Base-by-base conservation (phyloP, 2,797 vertebrate species). In the Anguilla anguilla region DNA sequence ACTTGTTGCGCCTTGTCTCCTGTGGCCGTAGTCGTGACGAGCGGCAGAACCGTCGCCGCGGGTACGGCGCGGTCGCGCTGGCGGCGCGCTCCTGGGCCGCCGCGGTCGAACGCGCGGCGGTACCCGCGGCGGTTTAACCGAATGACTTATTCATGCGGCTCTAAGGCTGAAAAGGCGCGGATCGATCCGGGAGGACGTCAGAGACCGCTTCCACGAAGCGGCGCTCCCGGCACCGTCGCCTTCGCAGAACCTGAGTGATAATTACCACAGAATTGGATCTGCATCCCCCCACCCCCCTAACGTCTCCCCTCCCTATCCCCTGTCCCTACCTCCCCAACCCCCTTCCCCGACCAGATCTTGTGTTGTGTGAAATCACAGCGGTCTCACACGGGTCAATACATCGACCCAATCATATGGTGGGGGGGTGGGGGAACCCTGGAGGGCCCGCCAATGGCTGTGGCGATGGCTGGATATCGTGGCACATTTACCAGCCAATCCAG, bases 71-170 rank as follows among this genome's bases (percentile, higher is more conserved):
- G 3, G 35, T 43, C 74, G 6, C 17, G 15, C 2, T 1, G 35
- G 39, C 28, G 35, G 4, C 74, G 13, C 31, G 9, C 69, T 15
- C 39, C 17, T 22, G 7, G 43, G 46, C 19, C 25, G 5, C 79
- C n/a, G 22, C 19, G 43, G 79, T 39, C 35, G 6, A 22, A 25
- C 31, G 3, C 6, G 39, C 35, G 10, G 79, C 46, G 79, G 79
- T 25, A n/a, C n/a, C 49, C 22, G 25, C 28, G 81, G 19, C 46
- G 3, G 46, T 53, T 53, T 83, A 31, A 83, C 1, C 51, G 49
- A 49, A 83, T 83, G 43, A 53, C 81, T 83, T 51, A 53, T 83
- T 83, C 81, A 51, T 53, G 51, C 13, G 81, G 49, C 81, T 53
- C 11, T 28, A 15, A n/a, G 81, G 43, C 46, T 81, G 77, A 81